Percentiles rank a stretch among this genome's conserved stretches.
Evolutionary conservation across 2,888 invertebrate species (phyloP).

Genomic region (Pheosia gnoma): DNA sequence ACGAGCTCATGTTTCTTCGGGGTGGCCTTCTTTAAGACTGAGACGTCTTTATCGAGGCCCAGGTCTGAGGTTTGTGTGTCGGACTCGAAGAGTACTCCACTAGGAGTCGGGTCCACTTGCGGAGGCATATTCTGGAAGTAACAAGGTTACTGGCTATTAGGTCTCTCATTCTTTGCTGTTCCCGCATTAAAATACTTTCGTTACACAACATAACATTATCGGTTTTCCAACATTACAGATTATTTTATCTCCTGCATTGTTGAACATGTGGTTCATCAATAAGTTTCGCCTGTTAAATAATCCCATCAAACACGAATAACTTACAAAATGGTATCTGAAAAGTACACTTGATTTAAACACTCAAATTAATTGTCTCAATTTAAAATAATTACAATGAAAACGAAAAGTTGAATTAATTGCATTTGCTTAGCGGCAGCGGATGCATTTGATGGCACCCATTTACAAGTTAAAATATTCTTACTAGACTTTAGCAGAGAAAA

Average conservation of each 20-base stretch:
- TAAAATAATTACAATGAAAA: background rate
- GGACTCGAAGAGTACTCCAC: conserved; percentile 86
- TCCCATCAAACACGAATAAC: too few relatives aligned
- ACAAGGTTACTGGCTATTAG: background rate
- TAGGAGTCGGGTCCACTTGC: conserved; percentile 75
- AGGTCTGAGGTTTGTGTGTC: conserved; percentile 87
- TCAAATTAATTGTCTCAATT: background rate
- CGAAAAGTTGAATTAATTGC: conserved; percentile 23
- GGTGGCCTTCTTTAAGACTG: conserved; percentile 78
- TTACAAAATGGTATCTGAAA: too few relatives aligned
- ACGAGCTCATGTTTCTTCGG: conserved; percentile 84
- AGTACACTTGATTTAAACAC: too few relatives aligned
- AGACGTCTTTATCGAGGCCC: conserved; percentile 83
- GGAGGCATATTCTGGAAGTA: conserved; percentile 80
- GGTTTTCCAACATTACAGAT: too few relatives aligned
- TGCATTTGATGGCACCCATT: conserved; percentile 30
- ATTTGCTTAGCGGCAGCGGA: conserved; percentile 25
- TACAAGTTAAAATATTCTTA: conserved; percentile 14
- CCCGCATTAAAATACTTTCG: too few relatives aligned
- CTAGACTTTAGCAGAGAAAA: too few relatives aligned
- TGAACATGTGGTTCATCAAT: too few relatives aligned
- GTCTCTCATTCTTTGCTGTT: too few relatives aligned
- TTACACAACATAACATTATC: too few relatives aligned
- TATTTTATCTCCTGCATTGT: too few relatives aligned
- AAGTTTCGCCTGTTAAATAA: too few relatives aligned